Base-by-base conservation (phyloP, 2,888 invertebrate genomes). In the Pedicia rivosa region DNA sequence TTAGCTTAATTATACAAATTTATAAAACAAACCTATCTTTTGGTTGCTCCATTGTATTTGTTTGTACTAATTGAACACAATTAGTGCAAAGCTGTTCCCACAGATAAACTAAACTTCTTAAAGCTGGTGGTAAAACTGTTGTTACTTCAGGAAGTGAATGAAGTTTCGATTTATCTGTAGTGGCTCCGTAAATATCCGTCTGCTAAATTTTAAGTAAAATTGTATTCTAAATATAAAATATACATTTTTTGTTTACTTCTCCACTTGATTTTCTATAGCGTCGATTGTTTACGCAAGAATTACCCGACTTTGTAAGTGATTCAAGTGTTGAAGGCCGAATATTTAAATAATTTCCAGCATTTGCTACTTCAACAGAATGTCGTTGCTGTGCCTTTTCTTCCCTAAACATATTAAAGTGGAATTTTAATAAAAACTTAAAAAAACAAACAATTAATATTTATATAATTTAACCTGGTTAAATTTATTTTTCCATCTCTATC, bases 331-430 rank as follows among this genome's bases (percentile, higher is more conserved):
- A 74, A 0, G 82, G 79, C 45, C 83, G 73, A 35, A 86, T 80
- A 45, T 78, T 77, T 4, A 84, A 61, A 54, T 86, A 86, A 47
- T 74, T 78, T 50, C 73, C 72, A 5, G 72, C 68, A 52, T 69
- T 70, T 15, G 71, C 64, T 5, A 91, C 90, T 62, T 90, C 90
- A 3, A 91, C 86, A 1, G 88, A 90, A 56, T 91, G 90, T 17
- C 90, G 65, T 53, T 86, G 84, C 33, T 74, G 67, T 0, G 75
- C 73, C 42, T 70, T 67, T 50, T 75, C 72, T 46, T 74, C 73
- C 42, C 57, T n/a, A n/a, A n/a, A n/a, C n/a, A n/a, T n/a, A n/a
- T n/a, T 51, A 22, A 3, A 27, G 8, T 36, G 14, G 10, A 15
- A 37, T n/a, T 7, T n/a, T 12, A 22, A 15, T n/a, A n/a, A n/a